Base-by-base conservation (phyloP, 1,140 invertebrate genomes). In the Drosophila tani region DNA sequence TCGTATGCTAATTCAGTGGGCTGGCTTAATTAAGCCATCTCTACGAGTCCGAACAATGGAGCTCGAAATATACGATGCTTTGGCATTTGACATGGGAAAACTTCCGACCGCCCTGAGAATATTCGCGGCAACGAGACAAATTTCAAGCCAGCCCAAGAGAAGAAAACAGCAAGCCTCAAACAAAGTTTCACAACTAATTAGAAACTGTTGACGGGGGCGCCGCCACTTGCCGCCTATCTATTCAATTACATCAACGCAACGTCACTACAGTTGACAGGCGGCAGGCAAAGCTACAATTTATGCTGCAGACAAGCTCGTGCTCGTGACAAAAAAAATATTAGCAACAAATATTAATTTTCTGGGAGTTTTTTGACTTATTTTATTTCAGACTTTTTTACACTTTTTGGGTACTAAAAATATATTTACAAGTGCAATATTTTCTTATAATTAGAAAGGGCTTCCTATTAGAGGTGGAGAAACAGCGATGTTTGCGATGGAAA, bases 71-170 rank as follows among this genome's bases (percentile, higher is more conserved):
- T 71, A 49, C 50, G 50, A 67, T 46, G 65, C 55, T 75, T 66
- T 66, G 69, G 79, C 79, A 82, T 79, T 71, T 68, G 74, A 82
- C 75, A 74, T 82, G 80, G 53, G 80, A 82, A 81, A 79, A 57
- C 60, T 82, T 73, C 59, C 59, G 62, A 50, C 56, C 21, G 45
- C 55, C 55, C 49, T 81, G 79, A 69, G 77, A 80, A 76, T 62
- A 73, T 73, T 73, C 53, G 46, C 65, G 58, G 1, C 79, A 49
- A 57, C 60, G 15, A 70, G 58, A 65, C 59, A 76, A 74, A 29
- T 70, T 66, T 51, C 49, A 32, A 45, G 40, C 66, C 51, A 21
- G 41, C 53, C 56, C 68, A 15, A 60, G 14, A 29, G 15, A 41
- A 14, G 12, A 62, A 62, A 65, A 43, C 27, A 24, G 27, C 63